Percentiles rank a stretch among this genome's conserved stretches.
Conservation (phyloP, 2,888 invertebrate species). For the Bellardia bayeri region DNA sequence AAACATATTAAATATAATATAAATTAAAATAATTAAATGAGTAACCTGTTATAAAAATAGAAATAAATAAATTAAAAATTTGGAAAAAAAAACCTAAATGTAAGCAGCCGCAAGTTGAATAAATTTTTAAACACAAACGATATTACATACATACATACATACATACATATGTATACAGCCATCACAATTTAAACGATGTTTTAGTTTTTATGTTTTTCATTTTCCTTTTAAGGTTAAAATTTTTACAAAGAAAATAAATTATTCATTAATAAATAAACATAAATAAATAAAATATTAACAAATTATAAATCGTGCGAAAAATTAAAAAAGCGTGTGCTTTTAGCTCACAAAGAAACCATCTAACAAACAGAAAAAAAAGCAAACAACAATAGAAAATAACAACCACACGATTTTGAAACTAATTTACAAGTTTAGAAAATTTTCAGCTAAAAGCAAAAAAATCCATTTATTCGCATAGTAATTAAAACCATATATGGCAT, state of each 20-base stretch:
- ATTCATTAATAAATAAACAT: slow-evolving; percentile 53
- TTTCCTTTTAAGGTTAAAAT: slow-evolving; percentile 69
- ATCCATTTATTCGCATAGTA: not conserved
- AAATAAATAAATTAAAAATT: not conserved
- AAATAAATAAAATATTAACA: slow-evolving; percentile 57
- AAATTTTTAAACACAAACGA: slow-evolving; percentile 25
- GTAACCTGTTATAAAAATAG: slow-evolving; percentile 15
- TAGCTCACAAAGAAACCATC: slow-evolving; percentile 2
- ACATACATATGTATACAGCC: no score
- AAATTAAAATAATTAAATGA: not conserved
- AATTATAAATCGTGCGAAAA: slow-evolving; percentile 71
- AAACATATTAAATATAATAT: not conserved
- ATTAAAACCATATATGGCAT: slow-evolving; percentile 60
- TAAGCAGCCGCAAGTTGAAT: slow-evolving; percentile 19
- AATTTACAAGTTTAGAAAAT: slow-evolving; percentile 56
- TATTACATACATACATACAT: not conserved
- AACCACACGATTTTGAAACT: slow-evolving; percentile 55
- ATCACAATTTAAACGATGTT: slow-evolving; percentile 40
- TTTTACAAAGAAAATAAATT: slow-evolving; percentile 63
- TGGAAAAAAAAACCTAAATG: not conserved
- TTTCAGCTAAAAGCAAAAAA: slow-evolving; percentile 35
- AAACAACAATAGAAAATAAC: slow-evolving; percentile 2
- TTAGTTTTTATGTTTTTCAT: slow-evolving; percentile 13
- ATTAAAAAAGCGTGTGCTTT: slow-evolving; percentile 65
- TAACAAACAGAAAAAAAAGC: not conserved